These are phyloP conservation scores for Ectemnius continuus DNA, from an alignment of 2,888 invertebrate genomes.

Conservation along the genomic window DNA sequence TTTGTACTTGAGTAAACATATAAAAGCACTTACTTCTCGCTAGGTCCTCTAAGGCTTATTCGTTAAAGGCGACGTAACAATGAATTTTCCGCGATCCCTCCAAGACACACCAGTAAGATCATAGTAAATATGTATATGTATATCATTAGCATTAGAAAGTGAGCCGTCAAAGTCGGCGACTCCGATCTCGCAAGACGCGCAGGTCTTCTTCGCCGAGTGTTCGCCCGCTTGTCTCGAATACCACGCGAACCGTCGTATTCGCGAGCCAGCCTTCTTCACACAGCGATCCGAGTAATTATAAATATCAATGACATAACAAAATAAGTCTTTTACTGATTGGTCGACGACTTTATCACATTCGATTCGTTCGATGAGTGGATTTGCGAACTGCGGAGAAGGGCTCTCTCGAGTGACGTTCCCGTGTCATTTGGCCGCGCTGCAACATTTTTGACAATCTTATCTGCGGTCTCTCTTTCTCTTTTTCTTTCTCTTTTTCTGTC, in stretches of 20 bases:
- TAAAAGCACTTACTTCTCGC: constrained; percentile 63
- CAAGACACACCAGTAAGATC: constrained; percentile 17
- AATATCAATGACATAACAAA: constrained; percentile 43
- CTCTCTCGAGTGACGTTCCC: too few relatives aligned
- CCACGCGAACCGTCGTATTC: too few relatives aligned
- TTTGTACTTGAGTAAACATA: constrained; percentile 69
- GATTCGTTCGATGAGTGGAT: not conserved
- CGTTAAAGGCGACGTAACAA: not conserved
- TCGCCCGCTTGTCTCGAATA: not conserved
- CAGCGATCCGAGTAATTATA: constrained; percentile 13
- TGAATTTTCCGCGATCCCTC: constrained; percentile 2
- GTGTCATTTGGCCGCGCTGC: too few relatives aligned
- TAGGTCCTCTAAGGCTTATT: constrained; percentile 26
- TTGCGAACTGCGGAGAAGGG: too few relatives aligned
- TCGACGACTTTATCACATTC: constrained; percentile 14
- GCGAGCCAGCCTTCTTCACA: not conserved
- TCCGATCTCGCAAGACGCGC: not conserved
- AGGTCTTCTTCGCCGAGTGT: too few relatives aligned
- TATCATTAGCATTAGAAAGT: too few relatives aligned
- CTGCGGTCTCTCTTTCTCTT: not conserved
- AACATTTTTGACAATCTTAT: not conserved
- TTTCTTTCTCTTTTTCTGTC: not conserved
- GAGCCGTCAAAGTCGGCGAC: too few relatives aligned
- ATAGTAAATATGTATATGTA: too few relatives aligned
- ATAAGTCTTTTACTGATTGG: constrained; percentile 49